Base-by-base conservation (phyloP, 2,113 vertebrate genomes). In the Odobenus rosmarus region DNA sequence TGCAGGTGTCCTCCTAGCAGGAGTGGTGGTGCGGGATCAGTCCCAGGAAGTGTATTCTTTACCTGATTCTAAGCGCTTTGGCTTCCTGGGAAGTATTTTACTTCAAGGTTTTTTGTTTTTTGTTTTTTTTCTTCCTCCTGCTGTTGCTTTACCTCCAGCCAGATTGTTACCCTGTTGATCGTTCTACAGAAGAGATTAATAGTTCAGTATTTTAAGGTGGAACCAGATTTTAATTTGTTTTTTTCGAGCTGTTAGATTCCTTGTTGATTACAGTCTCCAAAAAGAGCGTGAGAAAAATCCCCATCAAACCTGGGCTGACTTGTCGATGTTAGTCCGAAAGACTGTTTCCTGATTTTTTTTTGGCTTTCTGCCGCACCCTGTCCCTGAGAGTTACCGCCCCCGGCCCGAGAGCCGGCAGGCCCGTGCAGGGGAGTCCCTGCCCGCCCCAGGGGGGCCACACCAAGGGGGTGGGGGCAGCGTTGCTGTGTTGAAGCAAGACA, bases 401-500 rank as follows among this genome's bases (percentile, higher is more conserved):
- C 16, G 9, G 31, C 0, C n/a, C 11, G 13, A 11, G 33, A 19
- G 31, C 74, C 18, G 0, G 4, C 2, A 28, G 18, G 19, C 42
- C 39, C 12, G 8, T 16, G 21, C 12, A 8, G 2, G 62, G 18
- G 53, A 31, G 33, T 24, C 14, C 23, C 5, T 3, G 36, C 28
- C 76, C 0, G 0, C 14, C 3, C 10, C 3, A 14, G 61, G 18
- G 46, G 39, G 33, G 24, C 33, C 19, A 39, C 46, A 2, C 5
- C 12, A 1, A 13, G 28, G 26, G 55, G 26, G 61, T 14, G 62
- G 61, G 62, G 13, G 28, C 62, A 64, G 62, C 0, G 0, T 26
- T 12, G 49, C 9, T 15, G 0, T 4, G 62, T 14, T 3, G 24
- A 1, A 21, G 1, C 4, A 10, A 11, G 42, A 0, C 13, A 4